These are phyloP conservation scores for Proterorhinus semilunaris DNA, from an alignment of 2,113 vertebrate species.

Conservation along the genomic window DNA sequence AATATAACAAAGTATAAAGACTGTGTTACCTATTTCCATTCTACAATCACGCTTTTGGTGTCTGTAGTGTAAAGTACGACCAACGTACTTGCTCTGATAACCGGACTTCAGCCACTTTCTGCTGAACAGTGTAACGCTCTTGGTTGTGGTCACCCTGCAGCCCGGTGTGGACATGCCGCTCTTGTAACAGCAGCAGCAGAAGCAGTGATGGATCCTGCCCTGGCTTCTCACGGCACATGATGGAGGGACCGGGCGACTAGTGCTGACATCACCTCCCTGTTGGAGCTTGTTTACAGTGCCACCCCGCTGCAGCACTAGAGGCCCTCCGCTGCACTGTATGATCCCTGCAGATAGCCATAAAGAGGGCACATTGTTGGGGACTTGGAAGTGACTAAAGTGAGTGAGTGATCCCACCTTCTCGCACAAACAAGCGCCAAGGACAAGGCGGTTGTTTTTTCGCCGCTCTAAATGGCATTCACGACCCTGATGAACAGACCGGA, in stretches of 20 bases:
- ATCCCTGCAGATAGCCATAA: constrained; percentile 25
- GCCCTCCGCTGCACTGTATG: constrained; percentile 32
- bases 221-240: constrained; percentile 67
- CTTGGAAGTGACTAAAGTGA: constrained; percentile 26
- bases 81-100: no score
- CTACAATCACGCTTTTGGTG: no score
- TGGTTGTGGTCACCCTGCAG: constrained; percentile 27
- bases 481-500: neutral
- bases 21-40: no score
- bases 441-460: neutral
- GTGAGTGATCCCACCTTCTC: constrained; percentile 37
- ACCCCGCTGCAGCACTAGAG: constrained; percentile 45
- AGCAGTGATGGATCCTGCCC: constrained; percentile 72
- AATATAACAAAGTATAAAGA: no score
- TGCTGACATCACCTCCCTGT: constrained; percentile 74
- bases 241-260: constrained; percentile 71
- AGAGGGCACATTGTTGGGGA: constrained; percentile 17
- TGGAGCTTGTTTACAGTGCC: constrained; percentile 73
- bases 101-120: no score
- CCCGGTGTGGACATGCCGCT: constrained; percentile 22
- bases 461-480: constrained; percentile 12
- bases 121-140: neutral
- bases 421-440: neutral
- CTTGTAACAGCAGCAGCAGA: constrained; percentile 42
- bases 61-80: no score